phyloP scores from a whole-genome alignment of 2,797 vertebrate genomes.

The Propithecus deckenii region DNA sequence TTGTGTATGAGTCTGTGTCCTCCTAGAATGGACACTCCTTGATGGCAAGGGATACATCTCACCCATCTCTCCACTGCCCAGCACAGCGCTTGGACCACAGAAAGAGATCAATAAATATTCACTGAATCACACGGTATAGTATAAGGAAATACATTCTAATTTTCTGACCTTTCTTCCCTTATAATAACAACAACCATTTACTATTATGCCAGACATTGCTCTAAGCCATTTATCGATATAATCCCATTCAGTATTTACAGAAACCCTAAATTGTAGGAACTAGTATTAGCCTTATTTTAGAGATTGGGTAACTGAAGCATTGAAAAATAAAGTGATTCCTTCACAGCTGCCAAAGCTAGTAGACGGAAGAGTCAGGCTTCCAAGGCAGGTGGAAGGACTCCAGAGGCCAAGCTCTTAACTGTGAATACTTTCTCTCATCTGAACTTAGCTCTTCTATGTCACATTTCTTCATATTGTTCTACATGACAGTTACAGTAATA shows the following conservation, averaged over 20 bases:
- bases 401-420: not conserved
- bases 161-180: not conserved
- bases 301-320: not conserved
- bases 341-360: not conserved
- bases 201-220: not conserved
- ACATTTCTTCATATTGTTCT: not conserved
- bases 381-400: not conserved
- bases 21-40: not conserved
- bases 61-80: not conserved
- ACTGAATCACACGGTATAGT: not conserved
- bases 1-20: not conserved
- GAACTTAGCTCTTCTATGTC: not conserved
- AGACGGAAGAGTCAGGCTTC: not conserved
- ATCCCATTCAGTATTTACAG: not conserved
- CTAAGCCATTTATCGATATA: not conserved
- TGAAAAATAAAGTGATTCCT: not conserved
- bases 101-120: not conserved
- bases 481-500: not conserved
- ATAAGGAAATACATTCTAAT: constrained; percentile 31
- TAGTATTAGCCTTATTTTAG: not conserved
- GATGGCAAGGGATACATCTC: not conserved
- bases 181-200: not conserved
- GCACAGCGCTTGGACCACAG: not conserved
- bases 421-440: not conserved
- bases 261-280: not conserved